These are phyloP conservation scores for Trachythela sp. DNA, from an alignment of 64 coral and sea anemone species.

Conservation along the genomic window DNA sequence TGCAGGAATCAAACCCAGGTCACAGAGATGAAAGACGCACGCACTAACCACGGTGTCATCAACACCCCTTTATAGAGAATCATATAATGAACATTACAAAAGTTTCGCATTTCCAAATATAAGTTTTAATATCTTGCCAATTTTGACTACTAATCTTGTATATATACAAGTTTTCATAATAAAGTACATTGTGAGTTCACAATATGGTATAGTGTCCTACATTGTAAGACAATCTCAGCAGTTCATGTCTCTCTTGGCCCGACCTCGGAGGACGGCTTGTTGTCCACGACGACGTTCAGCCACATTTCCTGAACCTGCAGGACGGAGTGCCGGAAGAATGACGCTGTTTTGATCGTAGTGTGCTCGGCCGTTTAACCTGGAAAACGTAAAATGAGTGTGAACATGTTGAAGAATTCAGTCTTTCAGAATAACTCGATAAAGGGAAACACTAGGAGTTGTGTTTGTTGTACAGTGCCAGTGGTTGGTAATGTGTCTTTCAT, in stretches of 20 bases:
- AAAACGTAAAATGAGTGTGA: neutral
- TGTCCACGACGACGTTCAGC: conserved; percentile 1
- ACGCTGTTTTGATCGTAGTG: neutral
- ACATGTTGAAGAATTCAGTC: neutral
- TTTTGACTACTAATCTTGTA: neutral
- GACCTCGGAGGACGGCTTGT: neutral
- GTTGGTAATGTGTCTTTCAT: no score
- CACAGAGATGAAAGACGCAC: no score
- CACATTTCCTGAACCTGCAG: neutral
- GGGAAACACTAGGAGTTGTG: no score
- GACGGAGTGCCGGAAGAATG: neutral
- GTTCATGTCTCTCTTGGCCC: neutral
- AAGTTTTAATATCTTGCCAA: neutral
- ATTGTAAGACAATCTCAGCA: neutral
- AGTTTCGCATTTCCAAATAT: neutral
- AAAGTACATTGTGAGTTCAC: neutral
- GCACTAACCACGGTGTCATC: no score
- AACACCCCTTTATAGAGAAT: no score
- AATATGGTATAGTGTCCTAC: neutral
- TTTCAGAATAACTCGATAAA: no score
- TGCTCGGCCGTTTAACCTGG: neutral
- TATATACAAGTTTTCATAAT: conserved; percentile 20
- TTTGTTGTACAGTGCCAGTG: no score
- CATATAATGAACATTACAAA: neutral
- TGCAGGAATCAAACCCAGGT: no score